Percentiles rank a stretch among this genome's conserved stretches.
Conservation (phyloP, 2,888 invertebrate genomes). For the Ormyrus thymus region DNA sequence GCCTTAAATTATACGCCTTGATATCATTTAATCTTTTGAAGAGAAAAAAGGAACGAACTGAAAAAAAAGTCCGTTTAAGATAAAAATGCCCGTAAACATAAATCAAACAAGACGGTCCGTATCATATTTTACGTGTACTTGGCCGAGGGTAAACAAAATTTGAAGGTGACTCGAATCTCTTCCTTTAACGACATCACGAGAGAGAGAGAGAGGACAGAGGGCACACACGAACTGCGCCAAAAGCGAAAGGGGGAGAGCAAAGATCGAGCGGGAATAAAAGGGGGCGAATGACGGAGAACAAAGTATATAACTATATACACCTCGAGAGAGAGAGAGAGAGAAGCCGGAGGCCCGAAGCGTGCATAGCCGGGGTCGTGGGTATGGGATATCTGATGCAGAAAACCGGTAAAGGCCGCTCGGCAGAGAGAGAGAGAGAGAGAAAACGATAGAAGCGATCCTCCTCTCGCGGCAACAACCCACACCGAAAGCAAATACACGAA, state of each 20-base stretch:
- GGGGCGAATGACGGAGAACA: conserved; percentile 48
- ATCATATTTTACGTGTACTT: not conserved
- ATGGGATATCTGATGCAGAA: conserved; percentile 73
- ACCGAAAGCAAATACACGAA: conserved; percentile 67
- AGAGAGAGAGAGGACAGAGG: conserved; percentile 55
- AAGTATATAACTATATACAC: conserved; percentile 4
- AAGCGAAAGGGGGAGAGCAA: not conserved
- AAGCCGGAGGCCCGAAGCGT: conserved; percentile 33
- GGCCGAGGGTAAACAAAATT: conserved; percentile 14
- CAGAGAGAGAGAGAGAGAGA: conserved; percentile 44
- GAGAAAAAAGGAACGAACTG: too few relatives aligned
- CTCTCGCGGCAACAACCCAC: conserved; percentile 41
- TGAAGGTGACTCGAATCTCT: conserved; percentile 27
- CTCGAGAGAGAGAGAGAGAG: conserved; percentile 39
- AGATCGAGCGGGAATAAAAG: conserved; percentile 18
- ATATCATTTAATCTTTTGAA: too few relatives aligned
- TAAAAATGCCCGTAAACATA: too few relatives aligned
- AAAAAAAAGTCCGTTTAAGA: too few relatives aligned
- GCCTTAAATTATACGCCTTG: too few relatives aligned
- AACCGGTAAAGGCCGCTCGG: conserved; percentile 71
- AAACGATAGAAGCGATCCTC: conserved; percentile 30
- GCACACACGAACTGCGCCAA: conserved; percentile 16
- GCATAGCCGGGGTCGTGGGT: conserved; percentile 51
- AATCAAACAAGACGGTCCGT: not conserved
- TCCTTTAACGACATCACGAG: conserved; percentile 55